Base-by-base conservation (phyloP, 2,113 vertebrate species). In the Megaceryle maxima region DNA sequence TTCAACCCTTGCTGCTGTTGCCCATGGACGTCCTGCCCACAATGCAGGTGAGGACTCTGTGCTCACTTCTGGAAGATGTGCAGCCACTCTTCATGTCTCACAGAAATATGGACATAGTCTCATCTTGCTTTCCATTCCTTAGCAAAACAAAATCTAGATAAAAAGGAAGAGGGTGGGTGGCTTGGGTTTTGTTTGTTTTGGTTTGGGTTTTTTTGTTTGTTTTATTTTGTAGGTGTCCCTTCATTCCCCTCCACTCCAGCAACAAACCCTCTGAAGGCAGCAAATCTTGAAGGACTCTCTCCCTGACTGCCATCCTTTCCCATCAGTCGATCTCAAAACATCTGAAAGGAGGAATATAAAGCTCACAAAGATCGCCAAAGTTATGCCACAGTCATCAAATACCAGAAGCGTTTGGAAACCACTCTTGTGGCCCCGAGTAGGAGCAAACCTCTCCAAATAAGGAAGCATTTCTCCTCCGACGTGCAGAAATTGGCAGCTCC, bases 401-500 rank as follows among this genome's bases (percentile, higher is more conserved):
- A 96, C 94, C 93, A 95, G 82, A 95, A 90, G 79, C 29, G 2
- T 90, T 90, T 95, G 90, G 92, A 93, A 97, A 95, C 41, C 75
- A 59, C 76, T 81, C 6, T 20, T 39, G 88, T 29, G 90, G 94
- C 78, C 87, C 90, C 3, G 37, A 88, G 93, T 86, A 74, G 94
- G 94, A 97, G 92, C 78, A 93, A 96, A 96, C 75, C 72, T 96
- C 90, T 74, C 96, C 96, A 95, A 97, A 96, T 90, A 96, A 94
- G 94, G 94, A 11, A 93, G 75, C 50, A 50, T 67, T 93, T 95
- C 93, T 93, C 90, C 90, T 93, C 88, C 94, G 70, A 91, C 13
- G 33, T 90, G 88, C 79, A 59, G 96, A 88, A 96, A 94, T 91
- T 95, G 95, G 95, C 95, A 97, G 92, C 93, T 91, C 84, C 85